Evolutionary conservation across 2,797 vertebrate species (phyloP), one percentile per base, ranked within the genome.

Genomic region (Phrynocephalus vlangalii): DNA sequence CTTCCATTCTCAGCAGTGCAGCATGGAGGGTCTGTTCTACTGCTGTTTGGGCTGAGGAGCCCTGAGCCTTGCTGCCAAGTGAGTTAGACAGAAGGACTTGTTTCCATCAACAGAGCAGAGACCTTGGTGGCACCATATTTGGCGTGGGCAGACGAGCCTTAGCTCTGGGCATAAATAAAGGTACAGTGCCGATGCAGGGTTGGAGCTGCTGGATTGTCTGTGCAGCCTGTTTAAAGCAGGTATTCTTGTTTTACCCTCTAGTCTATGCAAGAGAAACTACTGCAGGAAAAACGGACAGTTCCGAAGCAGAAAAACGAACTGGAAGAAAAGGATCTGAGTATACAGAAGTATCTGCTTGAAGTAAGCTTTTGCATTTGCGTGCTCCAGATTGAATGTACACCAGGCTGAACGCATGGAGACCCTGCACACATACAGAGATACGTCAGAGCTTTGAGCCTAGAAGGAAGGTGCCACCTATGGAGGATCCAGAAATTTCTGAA

Each of bases 201-300:
- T 76, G 80, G 83, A 67, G 26, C 48, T 88, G 3, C 5, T 56
- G 7, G 7, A 33, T 76, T 88, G 44, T 79, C 68, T 80, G 16
- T 26, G 22, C 28, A 84, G 72, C 13, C 26, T 82, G 24, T 11
- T 1, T 63, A 82, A 28, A 92, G 66, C 10, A 0, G 0, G 78
- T 84, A 63, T 87, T 79, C 84, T 18, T 15, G 5, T 63, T 63
- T 20, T 63, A 20, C 18, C 1, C 85, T 93, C 79, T 91, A 98
- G 98, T 95, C 96, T 87, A 91, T 97, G 92, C 97, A 97, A 94
- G 97, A 97, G 88, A 97, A 94, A 86, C 94, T 98, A 92, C 94
- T 94, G 50, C 96, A 97, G 93, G 97, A 97, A 91, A 96, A 95
- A 90, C 85, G 91, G 8, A 24, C 93, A 67, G 90, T 96, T 77